Evolutionary conservation across 2,113 vertebrate genomes (phyloP).

Genomic region (Pseudolaguvia tuberculata): DNA sequence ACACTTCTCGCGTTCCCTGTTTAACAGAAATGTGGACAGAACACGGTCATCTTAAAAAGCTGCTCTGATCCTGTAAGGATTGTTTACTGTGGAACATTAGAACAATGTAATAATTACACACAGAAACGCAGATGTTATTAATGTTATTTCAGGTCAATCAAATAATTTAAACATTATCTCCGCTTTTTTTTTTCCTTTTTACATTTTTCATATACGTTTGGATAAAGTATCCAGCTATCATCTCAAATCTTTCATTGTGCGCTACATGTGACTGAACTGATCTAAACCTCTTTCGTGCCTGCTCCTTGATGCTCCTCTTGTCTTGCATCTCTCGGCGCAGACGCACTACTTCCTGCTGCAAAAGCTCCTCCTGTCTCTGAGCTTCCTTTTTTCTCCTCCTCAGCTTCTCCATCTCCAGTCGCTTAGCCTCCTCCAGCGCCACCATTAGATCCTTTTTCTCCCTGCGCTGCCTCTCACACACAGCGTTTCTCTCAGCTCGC

Average conservation of each 20-base stretch:
- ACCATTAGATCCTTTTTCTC: conserved; percentile 66
- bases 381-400: conserved; percentile 69
- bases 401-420: conserved; percentile 67
- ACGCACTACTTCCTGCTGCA: conserved; percentile 81
- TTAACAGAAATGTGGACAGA: conserved; percentile 24
- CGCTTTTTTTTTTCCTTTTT: no score
- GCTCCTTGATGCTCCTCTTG: conserved; percentile 64
- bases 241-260: no score
- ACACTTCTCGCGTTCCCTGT: conserved; percentile 69
- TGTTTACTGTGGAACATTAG: neutral
- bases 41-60: neutral
- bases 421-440: conserved; percentile 68
- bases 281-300: conserved; percentile 71
- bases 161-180: no score
- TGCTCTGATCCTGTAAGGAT: neutral
- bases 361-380: conserved; percentile 73
- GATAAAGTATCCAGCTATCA: no score
- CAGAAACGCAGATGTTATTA: no score
- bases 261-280: no score
- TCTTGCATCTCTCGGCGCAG: conserved; percentile 80
- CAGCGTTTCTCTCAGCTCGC: conserved; percentile 69
- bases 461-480: conserved; percentile 64
- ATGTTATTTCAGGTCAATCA: no score
- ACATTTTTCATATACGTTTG: no score
- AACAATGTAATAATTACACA: neutral